Conservation (phyloP, 2,888 invertebrate species). For the Eupsilia transversa region DNA sequence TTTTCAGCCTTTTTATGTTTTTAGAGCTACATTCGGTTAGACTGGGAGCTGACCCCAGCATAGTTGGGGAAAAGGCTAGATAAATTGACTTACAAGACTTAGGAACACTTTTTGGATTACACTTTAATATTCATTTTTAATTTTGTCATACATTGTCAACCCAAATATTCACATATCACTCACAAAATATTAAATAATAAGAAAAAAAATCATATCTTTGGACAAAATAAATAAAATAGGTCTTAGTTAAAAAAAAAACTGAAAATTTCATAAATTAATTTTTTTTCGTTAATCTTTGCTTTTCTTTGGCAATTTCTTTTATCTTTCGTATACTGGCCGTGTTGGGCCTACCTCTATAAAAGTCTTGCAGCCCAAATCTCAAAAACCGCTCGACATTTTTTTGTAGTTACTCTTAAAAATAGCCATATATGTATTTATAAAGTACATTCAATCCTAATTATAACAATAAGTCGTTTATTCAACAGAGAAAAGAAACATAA, state of each 20-base stretch:
- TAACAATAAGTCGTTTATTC: constrained; percentile 62
- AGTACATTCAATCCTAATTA: constrained; percentile 56
- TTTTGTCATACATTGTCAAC: too few species aligned
- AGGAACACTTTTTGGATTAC: background rate
- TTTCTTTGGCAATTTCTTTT: constrained; percentile 78
- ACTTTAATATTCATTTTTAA: background rate
- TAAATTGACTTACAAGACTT: too few species aligned
- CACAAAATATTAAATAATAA: constrained; percentile 33
- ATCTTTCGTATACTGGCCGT: constrained; percentile 72
- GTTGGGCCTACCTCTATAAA: constrained; percentile 55
- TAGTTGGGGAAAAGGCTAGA: too few species aligned
- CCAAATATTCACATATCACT: constrained; percentile 37
- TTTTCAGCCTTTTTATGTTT: background rate
- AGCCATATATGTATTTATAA: constrained; percentile 60
- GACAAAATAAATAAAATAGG: constrained; percentile 62
- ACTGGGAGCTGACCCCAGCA: too few species aligned
- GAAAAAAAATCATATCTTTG: constrained; percentile 52
- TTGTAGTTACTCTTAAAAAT: constrained; percentile 55
- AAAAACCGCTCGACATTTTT: constrained; percentile 50
- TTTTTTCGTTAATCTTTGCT: constrained; percentile 71
- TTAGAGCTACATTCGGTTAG: background rate
- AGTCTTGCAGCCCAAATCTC: constrained; percentile 53
- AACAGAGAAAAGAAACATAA: constrained; percentile 61
- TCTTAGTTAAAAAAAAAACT: constrained; percentile 29
- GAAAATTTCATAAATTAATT: constrained; percentile 53